Base-by-base conservation (phyloP, 2,888 invertebrate genomes). In the Panopea generosa region DNA sequence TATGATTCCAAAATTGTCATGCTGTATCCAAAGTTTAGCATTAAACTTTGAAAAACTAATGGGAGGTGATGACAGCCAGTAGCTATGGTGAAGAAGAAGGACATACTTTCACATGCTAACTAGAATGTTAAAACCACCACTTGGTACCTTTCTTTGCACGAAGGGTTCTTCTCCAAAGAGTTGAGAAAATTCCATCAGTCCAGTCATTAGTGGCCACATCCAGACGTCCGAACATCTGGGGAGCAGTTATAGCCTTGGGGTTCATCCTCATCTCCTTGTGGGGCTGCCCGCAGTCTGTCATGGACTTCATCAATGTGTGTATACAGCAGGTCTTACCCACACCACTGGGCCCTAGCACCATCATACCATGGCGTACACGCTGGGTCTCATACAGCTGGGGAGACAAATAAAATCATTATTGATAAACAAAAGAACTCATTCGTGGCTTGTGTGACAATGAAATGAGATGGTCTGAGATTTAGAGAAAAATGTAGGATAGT, bases 251-350 rank as follows among this genome's bases (percentile, higher is more conserved):
- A 18, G 98, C 97, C 93, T 99, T 99, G 0, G 99, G 99, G 93
- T 99, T 99, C 98, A 99, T 98, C 83, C 98, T 94, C 97, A 98
- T 97, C 94, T 99, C 98, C 83, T 96, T 96, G 93, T 98, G 98
- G 2, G 94, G 94, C 47, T 96, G 95, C 47, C 97, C 98, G 91
- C 96, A 96, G 87, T 96, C 96, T 0, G 97, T 96, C 84, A 99
- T 94, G 0, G 98, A 95, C 95, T 95, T 96, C 98, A 99, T 98
- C 45, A 99, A 94, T 0, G 95, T 96, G 77, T 96, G 96, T 82
- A 96, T 97, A 90, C 98, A 98, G 14, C 96, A 96, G 0, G 98
- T 97, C 93, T 99, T 99, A 0, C 99, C 99, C 16, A 98, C 97
- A 0, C 98, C 98, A 24, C 97, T 97, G 0, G 97, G 97, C 0